Evolutionary conservation across 2,888 invertebrate genomes (phyloP).

Genomic region (Neoascia interrupta): DNA sequence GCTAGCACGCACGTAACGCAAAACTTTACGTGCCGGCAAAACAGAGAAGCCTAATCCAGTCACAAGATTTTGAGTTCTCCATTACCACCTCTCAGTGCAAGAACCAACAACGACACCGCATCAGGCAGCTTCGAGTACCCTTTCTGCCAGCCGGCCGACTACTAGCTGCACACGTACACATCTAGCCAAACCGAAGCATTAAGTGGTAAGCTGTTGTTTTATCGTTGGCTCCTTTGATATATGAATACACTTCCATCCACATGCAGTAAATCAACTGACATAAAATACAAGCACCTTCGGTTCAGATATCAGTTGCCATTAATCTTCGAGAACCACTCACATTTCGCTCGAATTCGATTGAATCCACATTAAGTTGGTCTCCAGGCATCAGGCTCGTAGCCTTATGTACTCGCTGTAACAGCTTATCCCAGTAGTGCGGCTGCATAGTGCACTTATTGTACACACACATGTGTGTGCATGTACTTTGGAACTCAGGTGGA

Average conservation of each 20-base stretch:
- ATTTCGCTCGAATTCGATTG: slow-evolving; percentile 70
- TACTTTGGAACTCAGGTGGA: slow-evolving; percentile 44
- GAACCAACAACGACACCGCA: slow-evolving; percentile 42
- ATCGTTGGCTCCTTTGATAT: slow-evolving; percentile 67
- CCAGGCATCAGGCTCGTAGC: slow-evolving; percentile 28
- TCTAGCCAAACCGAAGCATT: slow-evolving; percentile 47
- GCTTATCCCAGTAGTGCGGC: slow-evolving; percentile 1
- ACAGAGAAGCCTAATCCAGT: slow-evolving; percentile 56
- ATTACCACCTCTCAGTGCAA: slow-evolving; percentile 28
- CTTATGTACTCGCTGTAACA: slow-evolving; percentile 23
- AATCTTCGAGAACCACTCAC: slow-evolving; percentile 70
- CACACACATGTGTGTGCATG: not conserved
- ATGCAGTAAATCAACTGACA: slow-evolving; percentile 65
- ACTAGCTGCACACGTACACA: slow-evolving; percentile 1
- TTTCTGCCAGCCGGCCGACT: not conserved
- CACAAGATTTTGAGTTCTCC: slow-evolving; percentile 47
- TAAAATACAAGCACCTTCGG: slow-evolving; percentile 66
- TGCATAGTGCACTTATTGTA: slow-evolving; percentile 10
- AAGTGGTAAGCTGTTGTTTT: slow-evolving; percentile 68
- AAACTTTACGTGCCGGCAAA: slow-evolving; percentile 49
- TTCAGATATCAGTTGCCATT: slow-evolving; percentile 71
- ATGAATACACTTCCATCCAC: slow-evolving; percentile 63
- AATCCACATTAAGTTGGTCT: slow-evolving; percentile 70
- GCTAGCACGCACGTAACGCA: slow-evolving; percentile 42
- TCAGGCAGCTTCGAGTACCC: slow-evolving; percentile 26